Evolutionary conservation across 2,888 invertebrate genomes (phyloP).

Genomic region (Drosophila niveifrons): DNA sequence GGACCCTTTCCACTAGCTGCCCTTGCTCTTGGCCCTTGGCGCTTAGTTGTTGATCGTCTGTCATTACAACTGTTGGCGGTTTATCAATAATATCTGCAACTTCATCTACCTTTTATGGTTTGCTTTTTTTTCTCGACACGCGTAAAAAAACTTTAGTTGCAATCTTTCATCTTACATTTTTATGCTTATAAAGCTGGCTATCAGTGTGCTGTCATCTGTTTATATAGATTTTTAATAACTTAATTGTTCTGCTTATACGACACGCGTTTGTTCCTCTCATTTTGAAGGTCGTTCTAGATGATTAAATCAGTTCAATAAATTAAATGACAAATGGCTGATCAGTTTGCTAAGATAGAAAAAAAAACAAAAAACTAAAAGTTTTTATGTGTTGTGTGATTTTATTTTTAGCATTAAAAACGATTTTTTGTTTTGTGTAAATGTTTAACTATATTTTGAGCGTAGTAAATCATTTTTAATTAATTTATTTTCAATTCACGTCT

Average conservation of each 20-base stretch:
- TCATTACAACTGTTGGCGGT: conserved; percentile 23
- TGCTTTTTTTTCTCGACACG: conserved; percentile 32
- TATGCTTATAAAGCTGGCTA: conserved; percentile 20
- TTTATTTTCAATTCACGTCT: neutral
- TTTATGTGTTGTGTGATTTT: neutral
- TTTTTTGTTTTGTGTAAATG: neutral
- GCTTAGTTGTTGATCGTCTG: neutral
- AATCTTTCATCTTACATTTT: conserved; percentile 28
- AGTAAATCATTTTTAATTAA: neutral
- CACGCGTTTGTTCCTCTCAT: neutral
- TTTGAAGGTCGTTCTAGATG: conserved; percentile 3
- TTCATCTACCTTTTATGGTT: conserved; percentile 47
- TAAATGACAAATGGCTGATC: conserved; percentile 2
- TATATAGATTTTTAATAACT: conserved; percentile 14
- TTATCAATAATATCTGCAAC: conserved; percentile 48
- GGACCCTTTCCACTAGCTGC: neutral
- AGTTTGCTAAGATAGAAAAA: neutral
- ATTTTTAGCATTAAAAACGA: neutral
- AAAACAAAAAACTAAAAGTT: neutral
- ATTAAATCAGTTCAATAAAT: conserved; percentile 15
- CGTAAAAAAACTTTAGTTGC: conserved; percentile 18
- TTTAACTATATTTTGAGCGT: neutral
- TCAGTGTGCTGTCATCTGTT: conserved; percentile 8
- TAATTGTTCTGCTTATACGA: neutral
- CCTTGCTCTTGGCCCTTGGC: conserved; percentile 44